Conservation (phyloP, 2,113 vertebrate genomes). For the Laticauda colubrina region DNA sequence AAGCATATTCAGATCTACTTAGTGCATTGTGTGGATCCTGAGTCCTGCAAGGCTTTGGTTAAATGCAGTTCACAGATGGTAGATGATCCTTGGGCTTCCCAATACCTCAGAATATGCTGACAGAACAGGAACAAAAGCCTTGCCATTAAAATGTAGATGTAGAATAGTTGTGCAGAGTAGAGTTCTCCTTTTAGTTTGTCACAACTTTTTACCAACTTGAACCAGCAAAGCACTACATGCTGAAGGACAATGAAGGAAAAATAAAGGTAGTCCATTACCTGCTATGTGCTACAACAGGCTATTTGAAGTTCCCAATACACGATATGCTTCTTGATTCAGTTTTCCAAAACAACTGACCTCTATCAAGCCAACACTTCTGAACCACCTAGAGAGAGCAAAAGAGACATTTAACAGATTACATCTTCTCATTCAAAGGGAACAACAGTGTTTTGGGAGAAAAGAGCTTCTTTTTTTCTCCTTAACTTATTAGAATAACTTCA, state of each 20-base stretch:
- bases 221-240: background rate
- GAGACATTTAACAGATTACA: background rate
- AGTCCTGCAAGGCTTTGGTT: background rate
- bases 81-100: background rate
- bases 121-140: too few species aligned
- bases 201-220: background rate
- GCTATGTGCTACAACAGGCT: slow-evolving; percentile 11
- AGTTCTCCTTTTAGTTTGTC: background rate
- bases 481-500: background rate
- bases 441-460: background rate
- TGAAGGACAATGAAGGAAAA: background rate
- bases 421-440: background rate
- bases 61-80: too few species aligned
- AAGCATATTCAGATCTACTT: background rate
- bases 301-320: slow-evolving; percentile 8
- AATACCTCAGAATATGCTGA: background rate
- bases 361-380: background rate
- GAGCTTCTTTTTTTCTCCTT: background rate
- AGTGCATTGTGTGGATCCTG: background rate
- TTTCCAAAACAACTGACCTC: background rate
- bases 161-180: too few species aligned
- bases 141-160: background rate
- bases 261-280: slow-evolving; percentile 18
- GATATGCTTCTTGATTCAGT: background rate
- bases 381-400: slow-evolving; percentile 36